phyloP scores from a whole-genome alignment of 2,113 vertebrate genomes.

The Dasyprocta punctata region DNA sequence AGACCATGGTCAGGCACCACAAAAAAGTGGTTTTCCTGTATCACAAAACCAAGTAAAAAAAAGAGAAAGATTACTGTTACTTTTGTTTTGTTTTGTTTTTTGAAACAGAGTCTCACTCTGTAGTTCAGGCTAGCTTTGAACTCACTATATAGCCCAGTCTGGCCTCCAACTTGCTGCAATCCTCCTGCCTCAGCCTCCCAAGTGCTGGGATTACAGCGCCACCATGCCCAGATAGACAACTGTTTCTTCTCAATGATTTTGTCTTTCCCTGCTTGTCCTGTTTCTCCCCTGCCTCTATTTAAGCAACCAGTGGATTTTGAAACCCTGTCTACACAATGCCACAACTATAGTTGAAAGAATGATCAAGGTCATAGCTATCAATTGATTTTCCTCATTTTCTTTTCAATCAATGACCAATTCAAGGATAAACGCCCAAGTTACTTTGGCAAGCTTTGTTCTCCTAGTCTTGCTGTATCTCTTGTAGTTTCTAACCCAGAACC shows the following conservation, averaged over 20 bases:
- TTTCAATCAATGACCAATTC: neutral
- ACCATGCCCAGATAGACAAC: neutral
- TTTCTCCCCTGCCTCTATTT: neutral
- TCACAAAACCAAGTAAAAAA: neutral
- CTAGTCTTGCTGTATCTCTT: neutral
- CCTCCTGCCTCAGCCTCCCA: neutral
- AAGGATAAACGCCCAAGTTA: neutral
- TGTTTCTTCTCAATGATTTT: constrained; percentile 24
- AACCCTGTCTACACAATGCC: neutral
- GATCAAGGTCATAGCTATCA: neutral
- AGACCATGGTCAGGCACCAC: neutral
- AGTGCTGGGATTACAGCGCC: no score
- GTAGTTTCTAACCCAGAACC: neutral
- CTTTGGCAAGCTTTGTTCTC: neutral
- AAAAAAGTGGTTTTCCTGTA: neutral
- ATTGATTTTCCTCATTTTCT: neutral
- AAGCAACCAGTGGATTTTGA: neutral
- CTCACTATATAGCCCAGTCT: neutral
- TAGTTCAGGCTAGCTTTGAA: no score
- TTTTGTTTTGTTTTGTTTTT: no score
- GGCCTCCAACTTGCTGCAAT: neutral
- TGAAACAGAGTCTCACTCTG: no score
- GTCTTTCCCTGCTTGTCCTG: neutral
- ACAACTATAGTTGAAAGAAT: neutral
- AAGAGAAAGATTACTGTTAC: neutral